phyloP scores from a whole-genome alignment of 1,140 invertebrate species.

The Drosophila ohnishii region DNA sequence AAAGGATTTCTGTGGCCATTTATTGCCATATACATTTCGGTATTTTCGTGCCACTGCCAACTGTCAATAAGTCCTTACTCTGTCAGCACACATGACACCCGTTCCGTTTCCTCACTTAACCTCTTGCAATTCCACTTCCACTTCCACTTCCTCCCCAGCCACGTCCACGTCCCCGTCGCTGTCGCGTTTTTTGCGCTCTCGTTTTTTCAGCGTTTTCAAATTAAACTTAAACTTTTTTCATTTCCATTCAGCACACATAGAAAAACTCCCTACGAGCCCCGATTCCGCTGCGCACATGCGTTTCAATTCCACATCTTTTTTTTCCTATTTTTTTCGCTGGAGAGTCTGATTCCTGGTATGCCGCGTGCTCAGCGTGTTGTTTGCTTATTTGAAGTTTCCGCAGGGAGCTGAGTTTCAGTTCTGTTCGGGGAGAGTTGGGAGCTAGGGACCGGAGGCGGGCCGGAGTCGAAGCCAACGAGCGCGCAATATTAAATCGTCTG shows the following conservation, averaged over 20 bases:
- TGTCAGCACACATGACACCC: conserved; percentile 49
- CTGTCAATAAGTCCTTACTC: conserved; percentile 61
- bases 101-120: conserved; percentile 39
- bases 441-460: conserved; percentile 25
- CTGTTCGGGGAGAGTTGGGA: conserved; percentile 17
- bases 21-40: conserved; percentile 59
- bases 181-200: conserved; percentile 40
- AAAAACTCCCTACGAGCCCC: conserved; percentile 45
- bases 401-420: conserved; percentile 57
- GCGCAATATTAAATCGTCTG: conserved; percentile 78
- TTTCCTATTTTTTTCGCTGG: conserved; percentile 24
- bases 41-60: conserved; percentile 31
- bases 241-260: conserved; percentile 68
- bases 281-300: conserved; percentile 70
- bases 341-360: conserved; percentile 65
- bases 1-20: conserved; percentile 53
- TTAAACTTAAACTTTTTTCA: conserved; percentile 80
- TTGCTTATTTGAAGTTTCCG: conserved; percentile 80
- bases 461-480: conserved; percentile 54
- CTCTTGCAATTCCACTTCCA: conserved; percentile 13
- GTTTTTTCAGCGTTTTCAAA: conserved; percentile 75
- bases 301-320: conserved; percentile 68
- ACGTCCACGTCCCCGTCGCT: not conserved
- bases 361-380: conserved; percentile 74
- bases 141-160: not conserved